Conservation (phyloP, 2,888 invertebrate genomes). For the Oegoconia quadripuncta region DNA sequence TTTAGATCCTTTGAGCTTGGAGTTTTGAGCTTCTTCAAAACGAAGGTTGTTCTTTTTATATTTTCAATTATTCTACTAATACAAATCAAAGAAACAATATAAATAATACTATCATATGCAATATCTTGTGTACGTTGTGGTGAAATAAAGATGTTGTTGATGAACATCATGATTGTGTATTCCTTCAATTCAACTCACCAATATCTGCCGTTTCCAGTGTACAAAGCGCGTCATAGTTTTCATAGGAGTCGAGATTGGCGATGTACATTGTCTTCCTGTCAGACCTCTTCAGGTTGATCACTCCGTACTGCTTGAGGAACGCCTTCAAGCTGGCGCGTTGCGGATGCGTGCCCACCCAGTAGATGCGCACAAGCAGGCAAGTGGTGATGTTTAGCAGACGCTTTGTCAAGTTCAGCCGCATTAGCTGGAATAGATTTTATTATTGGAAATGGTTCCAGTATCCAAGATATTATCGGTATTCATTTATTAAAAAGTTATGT, state of each 20-base stretch:
- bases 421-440: conserved; percentile 35
- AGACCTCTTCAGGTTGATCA: conserved; percentile 31
- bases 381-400: conserved; percentile 32
- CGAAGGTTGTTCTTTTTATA: no score
- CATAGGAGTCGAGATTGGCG: conserved; percentile 23
- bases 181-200: conserved; percentile 26
- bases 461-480: conserved; percentile 4
- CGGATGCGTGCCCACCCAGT: conserved; percentile 22
- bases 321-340: conserved; percentile 17
- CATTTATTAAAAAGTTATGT: conserved; percentile 6
- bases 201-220: conserved; percentile 11
- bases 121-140: no score
- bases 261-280: conserved; percentile 19
- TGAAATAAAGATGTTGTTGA: neutral
- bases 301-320: conserved; percentile 28
- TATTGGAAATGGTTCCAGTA: no score
- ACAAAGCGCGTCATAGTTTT: conserved; percentile 33
- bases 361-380: conserved; percentile 32
- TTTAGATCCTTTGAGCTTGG: no score
- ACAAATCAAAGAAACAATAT: no score
- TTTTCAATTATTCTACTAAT: no score
- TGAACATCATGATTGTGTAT: neutral
- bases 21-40: no score
- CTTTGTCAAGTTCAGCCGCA: conserved; percentile 31
- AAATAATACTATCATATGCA: no score